Base-by-base conservation (phyloP, 2,888 invertebrate genomes). In the Rhagophthalmus giganteus region DNA sequence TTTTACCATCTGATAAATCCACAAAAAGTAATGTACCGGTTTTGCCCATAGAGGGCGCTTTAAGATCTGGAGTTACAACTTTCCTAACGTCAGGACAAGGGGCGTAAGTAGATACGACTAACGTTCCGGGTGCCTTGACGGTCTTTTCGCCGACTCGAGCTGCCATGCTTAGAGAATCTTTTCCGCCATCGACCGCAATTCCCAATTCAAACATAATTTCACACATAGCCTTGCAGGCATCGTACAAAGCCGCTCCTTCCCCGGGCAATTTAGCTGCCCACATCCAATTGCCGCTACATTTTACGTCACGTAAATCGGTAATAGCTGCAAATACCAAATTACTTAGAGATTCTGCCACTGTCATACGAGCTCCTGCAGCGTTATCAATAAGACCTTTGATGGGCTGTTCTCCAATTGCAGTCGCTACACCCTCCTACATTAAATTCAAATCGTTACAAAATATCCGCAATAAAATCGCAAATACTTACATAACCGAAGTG, bases 271-370 rank as follows among this genome's bases (percentile, higher is more conserved):
- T 98, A 7, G 97, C 98, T 0, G 95, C 88, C 98, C 98, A 99
- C 99, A 99, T 99, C 98, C 98, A 99, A 75, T 99, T 99, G n/a
- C 94, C 98, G 27, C 94, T 95, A 73, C 97, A 97, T 76, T 98
- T 99, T 1, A 98, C 88, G 74, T 99, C 98, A 75, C 87, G 78
- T 12, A 86, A 63, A 44, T 79, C 78, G 0, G 80, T 78, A 35
- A 87, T 83, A 15, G 80, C 81, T 1, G 84, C 86, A 68, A 87
- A 87, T 0, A 86, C 94, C 58, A 99, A 79, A 75, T 99, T 99
- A 34, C 92, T 91, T 11, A 98, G 73, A 1, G 97, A 89, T 75
- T 99, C 99, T 0, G 90, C 94, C 0, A 99, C 90, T 1, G 95
- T 89, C 87, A 98, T 86, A 50, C 97, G 80, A 0, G 96, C 97